Conservation (phyloP, 1,140 invertebrate species). For the Cydia amplana region DNA sequence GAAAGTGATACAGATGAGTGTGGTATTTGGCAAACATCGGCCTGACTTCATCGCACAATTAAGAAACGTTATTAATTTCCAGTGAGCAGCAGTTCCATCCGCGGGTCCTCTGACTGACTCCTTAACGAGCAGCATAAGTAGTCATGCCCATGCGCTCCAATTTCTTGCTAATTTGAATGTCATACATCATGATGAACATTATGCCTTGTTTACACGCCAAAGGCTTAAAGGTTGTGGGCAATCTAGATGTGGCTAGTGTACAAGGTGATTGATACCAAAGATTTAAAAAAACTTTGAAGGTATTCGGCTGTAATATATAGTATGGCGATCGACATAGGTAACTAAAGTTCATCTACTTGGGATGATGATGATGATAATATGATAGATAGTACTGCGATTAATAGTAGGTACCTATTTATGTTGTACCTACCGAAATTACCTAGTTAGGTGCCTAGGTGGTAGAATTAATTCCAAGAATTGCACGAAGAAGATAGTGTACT, state of each 20-base stretch:
- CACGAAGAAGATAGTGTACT: neutral
- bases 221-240: neutral
- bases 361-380: too few relatives aligned
- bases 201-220: conserved; percentile 33
- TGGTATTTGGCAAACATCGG: neutral
- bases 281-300: too few relatives aligned
- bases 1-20: neutral
- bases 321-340: too few relatives aligned
- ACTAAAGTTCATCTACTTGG: too few relatives aligned
- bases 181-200: conserved; percentile 52
- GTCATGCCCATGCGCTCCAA: conserved; percentile 46
- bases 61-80: conserved; percentile 44
- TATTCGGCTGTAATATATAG: too few relatives aligned
- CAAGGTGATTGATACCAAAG: too few relatives aligned
- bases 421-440: too few relatives aligned
- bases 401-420: too few relatives aligned
- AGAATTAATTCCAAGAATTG: too few relatives aligned
- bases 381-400: too few relatives aligned
- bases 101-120: conserved; percentile 40
- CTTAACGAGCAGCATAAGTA: conserved; percentile 40
- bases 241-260: neutral
- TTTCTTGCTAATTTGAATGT: conserved; percentile 55
- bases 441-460: too few relatives aligned
- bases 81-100: conserved; percentile 46
- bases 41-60: neutral